Evolutionary conservation across 92 coral and sea anemone species (phyloP).

Genomic region (Siderastrea radians): DNA sequence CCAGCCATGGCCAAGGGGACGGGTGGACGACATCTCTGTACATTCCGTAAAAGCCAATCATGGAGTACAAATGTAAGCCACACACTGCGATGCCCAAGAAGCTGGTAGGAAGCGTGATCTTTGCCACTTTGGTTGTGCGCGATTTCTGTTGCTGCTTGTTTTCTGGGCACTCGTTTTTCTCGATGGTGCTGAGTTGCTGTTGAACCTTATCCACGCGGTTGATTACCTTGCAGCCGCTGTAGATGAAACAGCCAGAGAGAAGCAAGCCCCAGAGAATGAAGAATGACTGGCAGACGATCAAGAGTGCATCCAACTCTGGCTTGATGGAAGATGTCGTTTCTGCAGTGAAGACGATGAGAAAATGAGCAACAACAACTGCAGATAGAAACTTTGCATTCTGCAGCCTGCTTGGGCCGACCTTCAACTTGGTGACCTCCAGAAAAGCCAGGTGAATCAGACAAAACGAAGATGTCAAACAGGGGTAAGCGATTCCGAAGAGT

Average conservation of each 20-base stretch:
- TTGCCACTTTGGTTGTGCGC: slow-evolving; percentile 73
- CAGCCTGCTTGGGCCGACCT: slow-evolving; percentile 34
- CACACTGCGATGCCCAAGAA: slow-evolving; percentile 77
- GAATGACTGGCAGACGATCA: slow-evolving; percentile 79
- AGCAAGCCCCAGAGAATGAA: slow-evolving; percentile 79
- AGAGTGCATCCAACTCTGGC: slow-evolving; percentile 41
- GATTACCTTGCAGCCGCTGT: slow-evolving; percentile 83
- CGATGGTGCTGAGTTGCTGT: slow-evolving; percentile 38
- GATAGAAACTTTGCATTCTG: slow-evolving; percentile 61
- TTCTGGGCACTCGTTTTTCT: slow-evolving; percentile 5
- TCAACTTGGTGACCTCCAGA: slow-evolving; percentile 74
- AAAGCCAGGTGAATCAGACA: slow-evolving; percentile 74
- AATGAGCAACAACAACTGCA: slow-evolving; percentile 52
- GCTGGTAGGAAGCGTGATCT: slow-evolving; percentile 75
- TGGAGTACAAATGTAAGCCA: slow-evolving; percentile 72
- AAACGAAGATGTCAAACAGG: slow-evolving; percentile 82
- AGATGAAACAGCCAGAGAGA: slow-evolving; percentile 70
- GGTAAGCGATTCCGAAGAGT: slow-evolving; percentile 80
- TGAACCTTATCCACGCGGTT: background rate
- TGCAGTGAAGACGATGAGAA: slow-evolving; percentile 57
- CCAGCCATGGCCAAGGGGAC: slow-evolving; percentile 92
- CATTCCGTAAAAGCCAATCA: slow-evolving; percentile 71
- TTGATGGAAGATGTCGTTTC: slow-evolving; percentile 62
- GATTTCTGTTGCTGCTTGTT: background rate
- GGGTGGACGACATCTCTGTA: slow-evolving; percentile 60